Base-by-base conservation (phyloP, 2,888 invertebrate genomes). In the Papilio gigon region DNA sequence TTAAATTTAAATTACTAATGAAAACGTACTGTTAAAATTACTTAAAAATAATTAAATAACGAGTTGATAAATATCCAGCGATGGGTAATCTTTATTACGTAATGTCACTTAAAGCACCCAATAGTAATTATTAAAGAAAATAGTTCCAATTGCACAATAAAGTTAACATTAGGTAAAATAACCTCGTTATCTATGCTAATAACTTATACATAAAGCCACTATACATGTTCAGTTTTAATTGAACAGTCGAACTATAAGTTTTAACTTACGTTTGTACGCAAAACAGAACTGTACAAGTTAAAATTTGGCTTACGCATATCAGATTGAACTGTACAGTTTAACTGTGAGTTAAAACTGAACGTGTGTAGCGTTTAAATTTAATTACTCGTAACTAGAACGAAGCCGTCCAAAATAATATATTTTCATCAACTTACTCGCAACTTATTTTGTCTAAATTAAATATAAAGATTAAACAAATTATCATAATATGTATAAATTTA, bases 101-200 rank as follows among this genome's bases (percentile, higher is more conserved):
- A 42, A 20, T 60, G 27, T 56, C 27, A 25, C 14, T 27, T 47
- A 17, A 11, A 30, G 9, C 53, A 56, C n/a, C n/a, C 30, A 30
- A 27, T 27, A 53, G 5, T 30, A 27, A 17, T 56, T 30, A 56
- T 17, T 56, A 30, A 17, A 59, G 50, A 42, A 27, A n/a, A 60
- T 65, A 60, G 11, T 53, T 37, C 22, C 20, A 68, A 64, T 42
- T 69, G 68, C 68, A 65, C 68, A 69, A 69, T 35, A 53, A 67
- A 20, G 14, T 68, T 64, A 50, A 47, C 63, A 44, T 64, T 50
- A 64, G 37, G 50, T 37, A 27, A 22, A 47, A 47, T 61, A 61
- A 50, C n/a, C 14, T 42, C 9, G n/a, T 12, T 58, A 37, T 37
- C 59, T 37, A 59, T 50, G 59, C 30, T 60, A 61, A 61, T 53